Evolutionary conservation across 1,140 invertebrate genomes (phyloP), one percentile per base, ranked within the genome.

Genomic region (Penaeus vannamei): DNA sequence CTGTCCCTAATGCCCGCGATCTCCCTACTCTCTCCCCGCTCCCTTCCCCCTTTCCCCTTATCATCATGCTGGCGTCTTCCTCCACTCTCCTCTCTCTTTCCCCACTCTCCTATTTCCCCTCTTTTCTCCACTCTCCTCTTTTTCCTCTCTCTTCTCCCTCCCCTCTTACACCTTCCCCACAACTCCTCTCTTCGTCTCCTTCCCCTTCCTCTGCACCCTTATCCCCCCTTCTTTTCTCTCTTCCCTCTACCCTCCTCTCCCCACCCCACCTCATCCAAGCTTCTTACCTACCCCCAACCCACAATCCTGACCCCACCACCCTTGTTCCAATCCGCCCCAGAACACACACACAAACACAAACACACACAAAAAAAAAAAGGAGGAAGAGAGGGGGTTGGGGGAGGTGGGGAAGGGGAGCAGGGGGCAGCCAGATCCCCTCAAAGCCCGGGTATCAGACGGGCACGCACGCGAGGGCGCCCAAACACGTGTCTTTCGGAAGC

Each of bases 261-360:
- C 53, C 12, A 26, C 22, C 29, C 20, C 79, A 29, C 22, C 42
- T 59, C 79, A 59, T 53, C 32, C 79, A 12, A 20, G 46, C 60
- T 26, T 53, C 46, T n/a, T 80, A 42, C 29, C 77, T 20, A 1
- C 26, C 64, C 0, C 72, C 19, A 7, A 32, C 72, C 32, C 72
- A 7, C 77, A 26, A 80, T 36, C 20, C 77, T 80, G 53, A 80
- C 32, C 60, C 79, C 23, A n/a, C 79, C 79, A 26, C n/a, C 60
- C 32, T 81, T 53, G 60, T 81, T 59, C 53, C 60, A 59, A 81
- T 46, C 79, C 36, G 29, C 7, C 53, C 53, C 53, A 53, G 53
- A 53, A 53, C 5, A 53, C n/a, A n/a, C n/a, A n/a, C n/a, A n/a
- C n/a, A n/a, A n/a, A n/a, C n/a, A n/a, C n/a, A n/a, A n/a, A n/a